phyloP scores from a whole-genome alignment of 2,888 invertebrate genomes.

The Glyphotaelius pellucidus region DNA sequence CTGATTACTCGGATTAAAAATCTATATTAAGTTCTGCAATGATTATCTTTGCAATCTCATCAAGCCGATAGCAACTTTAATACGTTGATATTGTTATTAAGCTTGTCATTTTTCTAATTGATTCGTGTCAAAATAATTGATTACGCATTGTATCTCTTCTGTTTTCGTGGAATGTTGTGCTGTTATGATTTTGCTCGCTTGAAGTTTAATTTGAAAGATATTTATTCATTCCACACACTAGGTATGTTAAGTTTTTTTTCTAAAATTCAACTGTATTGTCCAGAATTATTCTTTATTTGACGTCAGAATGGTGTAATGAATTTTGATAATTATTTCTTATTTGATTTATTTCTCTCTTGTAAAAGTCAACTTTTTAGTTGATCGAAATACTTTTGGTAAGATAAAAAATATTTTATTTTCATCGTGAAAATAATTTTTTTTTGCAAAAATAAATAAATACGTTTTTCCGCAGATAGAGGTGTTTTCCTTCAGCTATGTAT shows the following conservation, averaged over 20 bases:
- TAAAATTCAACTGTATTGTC: not conserved
- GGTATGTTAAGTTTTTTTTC: not conserved
- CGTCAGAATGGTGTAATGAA: no score
- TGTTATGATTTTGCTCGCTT: not conserved
- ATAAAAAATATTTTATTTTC: no score
- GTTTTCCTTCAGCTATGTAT: no score
- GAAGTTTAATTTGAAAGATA: not conserved
- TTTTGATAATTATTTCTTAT: no score
- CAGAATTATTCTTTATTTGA: no score
- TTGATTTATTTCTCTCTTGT: no score
- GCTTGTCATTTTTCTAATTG: not conserved
- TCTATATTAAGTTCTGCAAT: not conserved
- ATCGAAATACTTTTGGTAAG: no score
- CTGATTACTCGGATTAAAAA: not conserved
- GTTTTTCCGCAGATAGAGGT: no score
- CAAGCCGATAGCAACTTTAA: not conserved
- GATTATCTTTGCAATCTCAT: not conserved
- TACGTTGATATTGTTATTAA: not conserved
- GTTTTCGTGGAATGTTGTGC: not conserved
- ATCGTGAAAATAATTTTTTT: no score
- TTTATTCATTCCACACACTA: not conserved
- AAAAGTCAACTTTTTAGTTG: no score
- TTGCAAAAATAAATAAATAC: no score
- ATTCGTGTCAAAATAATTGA: not conserved
- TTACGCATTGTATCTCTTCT: not conserved